Evolutionary conservation across 2,113 vertebrate genomes (phyloP).

Genomic region (human): DNA sequence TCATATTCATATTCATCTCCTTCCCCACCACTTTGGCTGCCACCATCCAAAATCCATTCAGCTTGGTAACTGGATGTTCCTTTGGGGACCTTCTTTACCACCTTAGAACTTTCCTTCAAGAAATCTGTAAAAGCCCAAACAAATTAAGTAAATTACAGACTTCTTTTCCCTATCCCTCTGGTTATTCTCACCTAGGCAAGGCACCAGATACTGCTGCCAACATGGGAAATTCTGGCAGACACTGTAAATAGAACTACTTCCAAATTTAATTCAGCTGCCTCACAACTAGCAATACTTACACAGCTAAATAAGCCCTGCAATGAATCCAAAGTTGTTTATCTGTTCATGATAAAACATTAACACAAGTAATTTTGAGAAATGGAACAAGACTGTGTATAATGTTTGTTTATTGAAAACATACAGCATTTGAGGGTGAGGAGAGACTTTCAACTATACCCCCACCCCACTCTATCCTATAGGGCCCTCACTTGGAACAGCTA

Average conservation of each 20-base stretch:
- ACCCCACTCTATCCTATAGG: neutral
- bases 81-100: constrained; percentile 94
- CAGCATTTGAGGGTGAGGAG: neutral
- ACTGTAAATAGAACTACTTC: neutral
- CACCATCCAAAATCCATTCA: constrained; percentile 94
- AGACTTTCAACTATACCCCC: neutral
- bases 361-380: constrained; percentile 4
- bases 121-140: constrained; percentile 82
- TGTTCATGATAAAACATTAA: neutral
- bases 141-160: neutral
- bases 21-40: constrained; percentile 79
- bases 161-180: neutral
- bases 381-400: neutral
- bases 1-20: constrained; percentile 82
- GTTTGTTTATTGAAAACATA: neutral
- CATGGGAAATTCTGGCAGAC: neutral
- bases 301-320: neutral
- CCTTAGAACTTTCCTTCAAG: constrained; percentile 82
- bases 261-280: neutral
- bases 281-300: constrained; percentile 5
- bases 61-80: constrained; percentile 98
- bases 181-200: neutral
- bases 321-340: neutral
- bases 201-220: neutral
- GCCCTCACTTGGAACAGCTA: neutral